phyloP scores from a whole-genome alignment of 2,888 invertebrate genomes.

The Syritta pipiens region DNA sequence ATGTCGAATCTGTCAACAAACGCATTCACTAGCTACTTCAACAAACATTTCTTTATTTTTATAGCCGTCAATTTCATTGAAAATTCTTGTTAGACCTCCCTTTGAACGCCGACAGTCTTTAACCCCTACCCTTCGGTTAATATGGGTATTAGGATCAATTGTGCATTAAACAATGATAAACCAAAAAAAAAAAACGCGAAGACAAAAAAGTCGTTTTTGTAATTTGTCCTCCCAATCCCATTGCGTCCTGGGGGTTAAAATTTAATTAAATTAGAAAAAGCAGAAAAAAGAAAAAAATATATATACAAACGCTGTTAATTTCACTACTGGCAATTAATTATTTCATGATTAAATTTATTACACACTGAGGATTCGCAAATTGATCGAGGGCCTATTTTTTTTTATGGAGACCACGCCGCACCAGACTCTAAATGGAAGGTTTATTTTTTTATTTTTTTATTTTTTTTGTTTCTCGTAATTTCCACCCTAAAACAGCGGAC shows the following conservation, averaged over 20 bases:
- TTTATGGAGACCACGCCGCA: not conserved
- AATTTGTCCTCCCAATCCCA: too few relatives aligned
- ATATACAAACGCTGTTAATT: slow-evolving; percentile 44
- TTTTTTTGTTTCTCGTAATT: slow-evolving; percentile 18
- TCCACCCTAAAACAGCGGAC: slow-evolving; percentile 30
- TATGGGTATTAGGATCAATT: too few relatives aligned
- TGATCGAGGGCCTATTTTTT: slow-evolving; percentile 38
- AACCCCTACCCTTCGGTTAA: too few relatives aligned
- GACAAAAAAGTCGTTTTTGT: too few relatives aligned
- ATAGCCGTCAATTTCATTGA: too few relatives aligned
- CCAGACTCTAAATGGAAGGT: not conserved
- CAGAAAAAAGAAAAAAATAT: slow-evolving; percentile 9
- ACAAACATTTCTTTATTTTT: too few relatives aligned
- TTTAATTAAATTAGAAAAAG: slow-evolving; percentile 53
- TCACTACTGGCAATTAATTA: slow-evolving; percentile 52
- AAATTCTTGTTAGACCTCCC: too few relatives aligned
- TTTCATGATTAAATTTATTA: slow-evolving; percentile 56
- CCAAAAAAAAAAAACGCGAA: too few relatives aligned
- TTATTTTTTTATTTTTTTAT: not conserved
- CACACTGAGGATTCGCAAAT: slow-evolving; percentile 48
- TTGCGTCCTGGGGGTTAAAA: slow-evolving; percentile 12
- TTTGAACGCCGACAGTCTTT: too few relatives aligned
- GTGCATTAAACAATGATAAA: too few relatives aligned
- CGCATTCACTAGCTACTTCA: too few relatives aligned
- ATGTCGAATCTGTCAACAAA: too few relatives aligned